Conservation (phyloP, 2,113 vertebrate genomes). For the Hemicordylus capensis region DNA sequence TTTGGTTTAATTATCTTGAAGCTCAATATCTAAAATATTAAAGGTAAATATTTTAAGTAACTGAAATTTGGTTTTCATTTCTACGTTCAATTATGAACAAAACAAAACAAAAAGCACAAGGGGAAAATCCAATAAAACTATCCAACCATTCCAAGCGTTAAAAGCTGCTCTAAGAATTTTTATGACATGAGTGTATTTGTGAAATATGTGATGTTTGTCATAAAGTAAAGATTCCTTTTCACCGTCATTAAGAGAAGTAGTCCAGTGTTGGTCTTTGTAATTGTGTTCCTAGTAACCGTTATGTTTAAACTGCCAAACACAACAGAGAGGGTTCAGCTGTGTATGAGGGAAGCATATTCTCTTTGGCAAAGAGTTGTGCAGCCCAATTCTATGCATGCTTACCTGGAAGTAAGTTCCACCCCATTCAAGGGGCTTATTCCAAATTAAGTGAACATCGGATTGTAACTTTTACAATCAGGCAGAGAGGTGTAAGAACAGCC, state of each 20-base stretch:
- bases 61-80: conserved; percentile 12
- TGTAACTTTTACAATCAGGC: background rate
- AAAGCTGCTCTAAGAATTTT: conserved; percentile 33
- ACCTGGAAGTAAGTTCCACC: background rate
- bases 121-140: conserved; percentile 42
- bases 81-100: conserved; percentile 34
- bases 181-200: conserved; percentile 35
- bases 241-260: conserved; percentile 31
- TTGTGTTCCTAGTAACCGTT: conserved; percentile 41
- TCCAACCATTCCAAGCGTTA: conserved; percentile 19
- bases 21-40: background rate
- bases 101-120: conserved; percentile 21
- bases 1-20: conserved; percentile 26
- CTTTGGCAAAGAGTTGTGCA: conserved; percentile 13
- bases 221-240: conserved; percentile 21
- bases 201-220: conserved; percentile 29
- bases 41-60: background rate
- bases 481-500: too few relatives aligned
- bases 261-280: conserved; percentile 40
- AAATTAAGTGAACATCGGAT: background rate
- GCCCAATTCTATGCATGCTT: background rate
- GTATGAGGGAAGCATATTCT: conserved; percentile 35
- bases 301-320: conserved; percentile 56
- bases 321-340: conserved; percentile 49
- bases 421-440: background rate